Evolutionary conservation across 2,888 invertebrate species (phyloP).

Genomic region (Pyrrhosoma nymphula): DNA sequence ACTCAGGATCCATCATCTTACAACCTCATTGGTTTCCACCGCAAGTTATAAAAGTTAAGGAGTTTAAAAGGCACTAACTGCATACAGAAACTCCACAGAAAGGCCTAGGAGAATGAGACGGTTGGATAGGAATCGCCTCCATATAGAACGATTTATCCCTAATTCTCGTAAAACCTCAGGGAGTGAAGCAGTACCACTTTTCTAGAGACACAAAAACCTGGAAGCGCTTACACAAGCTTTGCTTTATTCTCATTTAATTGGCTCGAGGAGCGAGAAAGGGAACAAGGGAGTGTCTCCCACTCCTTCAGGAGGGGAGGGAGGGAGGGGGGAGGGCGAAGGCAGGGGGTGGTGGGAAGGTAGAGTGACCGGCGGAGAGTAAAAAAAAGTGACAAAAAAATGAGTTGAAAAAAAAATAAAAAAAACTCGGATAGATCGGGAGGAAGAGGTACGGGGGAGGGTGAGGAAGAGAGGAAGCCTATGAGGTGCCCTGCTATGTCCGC

Average conservation of each 20-base stretch:
- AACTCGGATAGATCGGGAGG: not conserved
- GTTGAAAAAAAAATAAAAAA: not conserved
- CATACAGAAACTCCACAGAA: too few species aligned
- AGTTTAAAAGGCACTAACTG: too few species aligned
- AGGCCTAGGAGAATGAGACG: not conserved
- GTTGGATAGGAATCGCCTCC: not conserved
- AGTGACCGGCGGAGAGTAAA: not conserved
- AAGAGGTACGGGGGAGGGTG: not conserved
- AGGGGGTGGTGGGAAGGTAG: not conserved
- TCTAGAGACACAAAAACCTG: slow-evolving; percentile 1
- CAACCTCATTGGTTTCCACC: too few species aligned
- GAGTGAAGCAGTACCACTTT: not conserved
- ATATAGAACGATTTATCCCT: not conserved
- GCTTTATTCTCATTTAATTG: slow-evolving; percentile 61
- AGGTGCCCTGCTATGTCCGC: not conserved
- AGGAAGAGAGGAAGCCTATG: slow-evolving; percentile 7
- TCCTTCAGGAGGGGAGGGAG: too few species aligned
- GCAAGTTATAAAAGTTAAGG: too few species aligned
- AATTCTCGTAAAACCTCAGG: slow-evolving; percentile 6
- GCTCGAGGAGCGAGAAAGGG: not conserved
- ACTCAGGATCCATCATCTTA: too few species aligned
- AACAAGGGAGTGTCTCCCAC: not conserved
- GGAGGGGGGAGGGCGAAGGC: not conserved
- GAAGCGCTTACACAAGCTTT: slow-evolving; percentile 47
- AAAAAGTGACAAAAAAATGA: not conserved